phyloP scores from a whole-genome alignment of 2,113 vertebrate genomes.

The Acanthochromis polyacanthus region DNA sequence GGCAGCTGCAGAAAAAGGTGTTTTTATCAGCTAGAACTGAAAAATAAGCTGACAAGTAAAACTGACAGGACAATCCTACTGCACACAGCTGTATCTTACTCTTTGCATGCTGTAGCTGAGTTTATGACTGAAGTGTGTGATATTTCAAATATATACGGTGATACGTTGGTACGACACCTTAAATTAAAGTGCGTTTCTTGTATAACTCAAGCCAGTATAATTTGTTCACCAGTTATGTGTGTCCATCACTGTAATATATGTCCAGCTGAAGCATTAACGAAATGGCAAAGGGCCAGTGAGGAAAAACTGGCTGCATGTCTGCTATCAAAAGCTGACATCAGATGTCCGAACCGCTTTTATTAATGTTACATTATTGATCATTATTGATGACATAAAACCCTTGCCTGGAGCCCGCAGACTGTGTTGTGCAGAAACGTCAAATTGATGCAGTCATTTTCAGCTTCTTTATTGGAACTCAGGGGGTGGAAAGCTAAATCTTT shows the following conservation, averaged over 20 bases:
- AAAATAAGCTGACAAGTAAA: background rate
- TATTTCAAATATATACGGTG: background rate
- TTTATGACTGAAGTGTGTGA: background rate
- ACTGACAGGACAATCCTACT: background rate
- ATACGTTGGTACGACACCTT: background rate
- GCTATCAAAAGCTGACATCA: slow-evolving; percentile 15
- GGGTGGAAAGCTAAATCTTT: background rate
- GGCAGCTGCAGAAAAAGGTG: background rate
- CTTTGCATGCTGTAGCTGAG: no score
- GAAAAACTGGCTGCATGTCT: slow-evolving; percentile 1
- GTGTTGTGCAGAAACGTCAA: background rate
- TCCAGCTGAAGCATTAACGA: slow-evolving; percentile 49
- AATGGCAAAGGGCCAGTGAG: slow-evolving; percentile 50
- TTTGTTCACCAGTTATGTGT: background rate
- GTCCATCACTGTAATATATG: slow-evolving; percentile 15
- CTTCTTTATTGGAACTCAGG: background rate
- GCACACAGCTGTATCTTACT: background rate
- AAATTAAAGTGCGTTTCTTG: background rate
- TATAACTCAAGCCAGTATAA: background rate
- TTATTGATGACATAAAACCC: background rate
- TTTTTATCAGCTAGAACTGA: background rate
- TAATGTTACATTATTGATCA: slow-evolving; percentile 48
- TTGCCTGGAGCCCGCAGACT: background rate
- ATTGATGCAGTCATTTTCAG: slow-evolving; percentile 10
- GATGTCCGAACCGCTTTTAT: slow-evolving; percentile 9